Base-by-base conservation (phyloP, 2,888 invertebrate genomes). In the Microplitis deprimator region DNA sequence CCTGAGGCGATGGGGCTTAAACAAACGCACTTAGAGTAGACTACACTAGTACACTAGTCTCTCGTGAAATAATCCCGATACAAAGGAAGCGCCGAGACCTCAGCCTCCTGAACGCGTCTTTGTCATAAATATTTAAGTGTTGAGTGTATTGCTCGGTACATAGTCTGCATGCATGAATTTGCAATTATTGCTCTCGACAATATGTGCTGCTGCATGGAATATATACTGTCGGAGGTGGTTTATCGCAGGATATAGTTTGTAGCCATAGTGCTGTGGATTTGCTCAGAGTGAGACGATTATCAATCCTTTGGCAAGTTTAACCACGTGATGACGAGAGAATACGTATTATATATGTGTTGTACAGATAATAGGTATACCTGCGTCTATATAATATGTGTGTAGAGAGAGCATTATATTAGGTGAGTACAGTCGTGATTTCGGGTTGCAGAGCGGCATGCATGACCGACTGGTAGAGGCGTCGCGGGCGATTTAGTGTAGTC, bases 401-500 rank as follows among this genome's bases (percentile, higher is more conserved):
- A 65, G 5, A 64, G 20, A 62, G 4, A 20, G 20, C 3, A 20
- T 67, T 38, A 10, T 7, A 8, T 38, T n/a, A 70, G 17, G 16
- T 80, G 3, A 50, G 50, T 29, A 4, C 13, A 50, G 50, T 82
- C 80, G 79, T 81, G 82, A 82, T 82, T 83, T 79, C 50, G 50
- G 77, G 79, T 81, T 77, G 80, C 74, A 79, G 81, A 83, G 81
- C 81, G 78, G 77, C 81, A 84, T 82, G 82, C 85, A 83, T 83
- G 85, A 83, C 80, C 82, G 81, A 81, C 81, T 82, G 83, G 80
- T 80, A 80, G 82, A 82, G 81, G 80, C 81, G 81, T 79, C 76
- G 50, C 50, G 79, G 83, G 82, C 85, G 86, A 85, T 87, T 85
- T 84, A 84, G 82, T 50, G 50, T 80, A 83, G 83, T 85, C 83